Evolutionary conservation across 2,113 vertebrate genomes (phyloP).

Genomic region (Oryzias melastigma): DNA sequence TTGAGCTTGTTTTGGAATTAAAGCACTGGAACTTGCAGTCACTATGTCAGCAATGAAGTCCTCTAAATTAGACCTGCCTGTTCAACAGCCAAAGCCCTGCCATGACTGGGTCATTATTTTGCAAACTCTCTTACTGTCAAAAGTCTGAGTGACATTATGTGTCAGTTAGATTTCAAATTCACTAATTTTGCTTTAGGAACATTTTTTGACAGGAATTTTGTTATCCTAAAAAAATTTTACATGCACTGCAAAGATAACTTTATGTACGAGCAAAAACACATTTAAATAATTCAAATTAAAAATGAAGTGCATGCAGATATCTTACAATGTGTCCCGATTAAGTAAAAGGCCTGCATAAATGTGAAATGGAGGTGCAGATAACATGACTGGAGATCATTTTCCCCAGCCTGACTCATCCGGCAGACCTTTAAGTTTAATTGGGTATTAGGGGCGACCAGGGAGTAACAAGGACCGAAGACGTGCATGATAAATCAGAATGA

Average conservation of each 20-base stretch:
- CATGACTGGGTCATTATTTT: too few relatives aligned
- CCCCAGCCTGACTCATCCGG: conserved; percentile 44
- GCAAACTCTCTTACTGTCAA: too few relatives aligned
- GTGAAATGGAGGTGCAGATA: neutral
- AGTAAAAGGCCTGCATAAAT: neutral
- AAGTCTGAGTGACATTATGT: too few relatives aligned
- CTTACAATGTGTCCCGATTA: neutral
- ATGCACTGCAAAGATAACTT: neutral
- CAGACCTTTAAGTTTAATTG: conserved; percentile 73
- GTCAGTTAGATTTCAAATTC: too few relatives aligned
- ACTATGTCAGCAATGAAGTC: too few relatives aligned
- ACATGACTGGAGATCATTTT: conserved; percentile 52
- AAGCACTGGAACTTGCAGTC: too few relatives aligned
- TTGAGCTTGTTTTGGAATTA: too few relatives aligned
- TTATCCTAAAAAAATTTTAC: too few relatives aligned
- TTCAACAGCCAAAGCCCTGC: too few relatives aligned
- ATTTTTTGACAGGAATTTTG: too few relatives aligned
- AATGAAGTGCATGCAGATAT: neutral
- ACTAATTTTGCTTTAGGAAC: too few relatives aligned
- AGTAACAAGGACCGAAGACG: conserved; percentile 60
- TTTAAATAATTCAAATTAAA: neutral
- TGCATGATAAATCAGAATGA: conserved; percentile 53
- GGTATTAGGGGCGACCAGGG: conserved; percentile 52
- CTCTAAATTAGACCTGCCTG: too few relatives aligned
- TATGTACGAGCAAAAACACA: neutral